phyloP scores from a whole-genome alignment of 35 echinoderm and acorn worm genomes.

The Heliocidaris erythrogramma region DNA sequence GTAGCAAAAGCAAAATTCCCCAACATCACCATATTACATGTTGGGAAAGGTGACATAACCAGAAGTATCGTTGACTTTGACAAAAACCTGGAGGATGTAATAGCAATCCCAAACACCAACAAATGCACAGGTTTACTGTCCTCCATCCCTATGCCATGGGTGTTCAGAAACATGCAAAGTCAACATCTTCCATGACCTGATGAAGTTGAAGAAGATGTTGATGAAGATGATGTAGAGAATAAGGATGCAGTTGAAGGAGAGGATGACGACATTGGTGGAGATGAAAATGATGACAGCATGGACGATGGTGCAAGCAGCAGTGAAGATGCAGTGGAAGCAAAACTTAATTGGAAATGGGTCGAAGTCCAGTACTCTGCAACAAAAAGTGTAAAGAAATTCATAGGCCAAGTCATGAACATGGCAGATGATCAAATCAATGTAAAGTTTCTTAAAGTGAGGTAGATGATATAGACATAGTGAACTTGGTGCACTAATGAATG shows the following conservation, averaged over 20 bases:
- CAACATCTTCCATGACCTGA: neutral
- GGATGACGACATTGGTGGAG: neutral
- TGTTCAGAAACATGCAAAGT: neutral
- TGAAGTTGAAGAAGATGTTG: neutral
- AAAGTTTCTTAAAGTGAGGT: too few species aligned
- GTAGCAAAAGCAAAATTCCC: neutral
- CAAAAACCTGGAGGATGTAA: neutral
- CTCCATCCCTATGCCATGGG: neutral
- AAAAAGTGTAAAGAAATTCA: constrained; percentile 30
- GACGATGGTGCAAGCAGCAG: neutral
- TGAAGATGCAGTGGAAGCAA: neutral
- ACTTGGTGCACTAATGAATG: neutral
- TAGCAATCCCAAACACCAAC: constrained; percentile 45
- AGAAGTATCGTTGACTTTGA: constrained; percentile 34
- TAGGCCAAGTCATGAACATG: neutral
- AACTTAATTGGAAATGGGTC: constrained; percentile 41
- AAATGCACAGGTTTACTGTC: constrained; percentile 24
- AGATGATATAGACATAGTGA: too few species aligned
- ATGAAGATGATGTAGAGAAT: neutral
- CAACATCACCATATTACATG: constrained; percentile 26
- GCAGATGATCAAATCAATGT: neutral
- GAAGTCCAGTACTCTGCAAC: constrained; percentile 1
- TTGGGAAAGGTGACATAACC: neutral
- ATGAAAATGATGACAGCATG: neutral
- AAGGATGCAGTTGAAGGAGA: neutral